Evolutionary conservation across 2,113 vertebrate species (phyloP).

Genomic region (Micronycteris hirsuta): DNA sequence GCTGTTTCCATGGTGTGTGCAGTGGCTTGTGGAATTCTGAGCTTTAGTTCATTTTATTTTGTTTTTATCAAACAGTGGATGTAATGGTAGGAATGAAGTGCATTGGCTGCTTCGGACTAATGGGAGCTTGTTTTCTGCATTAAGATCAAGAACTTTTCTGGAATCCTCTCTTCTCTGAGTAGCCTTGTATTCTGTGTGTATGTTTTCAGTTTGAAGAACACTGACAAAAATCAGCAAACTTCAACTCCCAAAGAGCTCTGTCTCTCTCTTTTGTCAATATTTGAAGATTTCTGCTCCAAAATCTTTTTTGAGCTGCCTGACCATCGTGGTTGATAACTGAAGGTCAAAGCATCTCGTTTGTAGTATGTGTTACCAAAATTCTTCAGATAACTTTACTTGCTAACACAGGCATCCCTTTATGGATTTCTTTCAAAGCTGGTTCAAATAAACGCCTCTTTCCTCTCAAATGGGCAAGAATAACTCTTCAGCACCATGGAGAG

Average conservation of each 20-base stretch:
- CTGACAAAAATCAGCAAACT: neutral
- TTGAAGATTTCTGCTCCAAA: slow-evolving; percentile 41
- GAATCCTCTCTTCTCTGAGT: neutral
- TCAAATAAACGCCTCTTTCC: slow-evolving; percentile 4
- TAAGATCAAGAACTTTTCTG: slow-evolving; percentile 9
- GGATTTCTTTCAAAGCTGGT: slow-evolving; percentile 28
- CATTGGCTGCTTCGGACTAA: neutral
- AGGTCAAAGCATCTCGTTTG: neutral
- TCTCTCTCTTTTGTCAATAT: neutral
- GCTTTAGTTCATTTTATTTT: neutral
- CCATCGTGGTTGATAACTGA: neutral
- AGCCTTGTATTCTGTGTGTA: neutral
- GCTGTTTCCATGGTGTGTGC: neutral
- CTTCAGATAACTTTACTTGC: slow-evolving; percentile 19
- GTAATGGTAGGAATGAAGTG: neutral
- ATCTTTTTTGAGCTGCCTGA: slow-evolving; percentile 11
- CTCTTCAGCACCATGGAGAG: slow-evolving; percentile 78
- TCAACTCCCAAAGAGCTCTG: neutral
- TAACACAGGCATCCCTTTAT: neutral
- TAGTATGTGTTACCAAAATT: neutral
- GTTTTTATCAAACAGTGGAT: neutral
- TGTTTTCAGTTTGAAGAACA: neutral
- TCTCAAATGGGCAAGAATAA: slow-evolving; percentile 49
- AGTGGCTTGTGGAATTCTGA: neutral
- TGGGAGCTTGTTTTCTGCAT: neutral